A percentile compares a stretch with the other conserved stretches of the same genome.
Conservation (phyloP, 2,797 vertebrate species). For the Myotis myotis region DNA sequence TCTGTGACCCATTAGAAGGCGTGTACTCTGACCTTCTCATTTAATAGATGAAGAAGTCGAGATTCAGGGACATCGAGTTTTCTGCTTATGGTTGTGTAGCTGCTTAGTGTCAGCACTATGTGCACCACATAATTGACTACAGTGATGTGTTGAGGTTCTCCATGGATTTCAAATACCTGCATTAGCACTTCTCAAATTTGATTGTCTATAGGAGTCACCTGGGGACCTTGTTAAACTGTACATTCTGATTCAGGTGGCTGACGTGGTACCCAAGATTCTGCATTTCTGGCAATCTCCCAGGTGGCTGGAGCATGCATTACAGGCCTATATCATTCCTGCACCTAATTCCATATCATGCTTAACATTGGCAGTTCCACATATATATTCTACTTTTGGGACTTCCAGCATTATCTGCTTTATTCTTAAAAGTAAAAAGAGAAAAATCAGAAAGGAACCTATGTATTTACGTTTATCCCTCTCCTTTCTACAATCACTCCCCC, state of each 20-base stretch:
- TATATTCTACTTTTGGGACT: not conserved
- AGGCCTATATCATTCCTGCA: too few relatives aligned
- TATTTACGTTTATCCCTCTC: not conserved
- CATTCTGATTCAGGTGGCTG: not conserved
- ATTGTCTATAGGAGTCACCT: not conserved
- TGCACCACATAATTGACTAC: not conserved
- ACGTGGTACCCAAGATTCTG: not conserved
- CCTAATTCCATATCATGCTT: not conserved
- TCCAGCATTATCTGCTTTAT: not conserved
- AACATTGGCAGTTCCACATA: not conserved
- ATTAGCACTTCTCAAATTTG: not conserved
- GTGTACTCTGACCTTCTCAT: not conserved
- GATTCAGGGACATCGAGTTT: not conserved
- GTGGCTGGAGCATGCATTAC: not conserved
- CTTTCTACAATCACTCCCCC: not conserved
- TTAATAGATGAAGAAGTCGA: not conserved
- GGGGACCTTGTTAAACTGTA: not conserved
- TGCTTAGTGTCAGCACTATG: not conserved
- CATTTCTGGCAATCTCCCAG: not conserved
- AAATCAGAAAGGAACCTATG: not conserved
- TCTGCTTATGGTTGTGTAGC: not conserved
- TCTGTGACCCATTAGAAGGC: not conserved
- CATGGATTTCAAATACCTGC: not conserved
- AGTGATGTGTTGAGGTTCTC: not conserved
- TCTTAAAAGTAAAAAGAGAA: not conserved